A percentile compares a stretch with the other conserved stretches of the same genome.
Conservation (phyloP, 1,140 invertebrate genomes). For the Megathymus violae region DNA sequence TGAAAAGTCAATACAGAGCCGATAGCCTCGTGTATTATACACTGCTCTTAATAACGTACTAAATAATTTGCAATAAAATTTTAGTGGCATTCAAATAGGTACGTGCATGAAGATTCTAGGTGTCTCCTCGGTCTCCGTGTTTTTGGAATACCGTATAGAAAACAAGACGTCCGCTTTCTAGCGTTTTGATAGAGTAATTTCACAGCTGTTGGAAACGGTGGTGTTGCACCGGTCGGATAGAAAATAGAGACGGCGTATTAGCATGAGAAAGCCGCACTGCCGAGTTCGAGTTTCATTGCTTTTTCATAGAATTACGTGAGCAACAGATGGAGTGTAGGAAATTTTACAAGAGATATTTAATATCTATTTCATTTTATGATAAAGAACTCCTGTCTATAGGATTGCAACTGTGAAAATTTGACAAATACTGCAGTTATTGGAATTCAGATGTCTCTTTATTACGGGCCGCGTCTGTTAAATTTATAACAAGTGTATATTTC, state of each 20-base stretch:
- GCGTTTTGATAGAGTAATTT: slow-evolving; percentile 51
- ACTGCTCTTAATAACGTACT: slow-evolving; percentile 30
- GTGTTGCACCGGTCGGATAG: slow-evolving; percentile 33
- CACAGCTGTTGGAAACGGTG: slow-evolving; percentile 54
- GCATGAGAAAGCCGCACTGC: slow-evolving; percentile 47
- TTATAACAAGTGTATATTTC: too few relatives aligned
- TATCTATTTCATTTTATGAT: too few relatives aligned
- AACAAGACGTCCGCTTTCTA: slow-evolving; percentile 34
- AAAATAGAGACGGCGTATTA: slow-evolving; percentile 43
- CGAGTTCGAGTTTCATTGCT: slow-evolving; percentile 43
- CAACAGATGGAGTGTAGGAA: neutral
- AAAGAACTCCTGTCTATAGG: too few relatives aligned
- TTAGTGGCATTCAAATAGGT: slow-evolving; percentile 32
- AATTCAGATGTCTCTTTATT: too few relatives aligned
- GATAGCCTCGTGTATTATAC: slow-evolving; percentile 20
- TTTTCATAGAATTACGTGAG: slow-evolving; percentile 25
- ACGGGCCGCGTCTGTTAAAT: too few relatives aligned
- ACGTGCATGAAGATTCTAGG: slow-evolving; percentile 32
- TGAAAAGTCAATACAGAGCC: slow-evolving; percentile 23
- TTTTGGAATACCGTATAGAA: slow-evolving; percentile 31
- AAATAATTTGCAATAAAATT: slow-evolving; percentile 37
- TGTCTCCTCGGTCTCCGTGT: slow-evolving; percentile 7
- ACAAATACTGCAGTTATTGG: too few relatives aligned
- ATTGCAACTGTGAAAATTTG: too few relatives aligned
- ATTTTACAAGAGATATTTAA: too few relatives aligned